A percentile compares a stretch with the other conserved stretches of the same genome.
Evolutionary conservation across 2,113 vertebrate genomes (phyloP).

Genomic region (Macheiramphus alcinus): DNA sequence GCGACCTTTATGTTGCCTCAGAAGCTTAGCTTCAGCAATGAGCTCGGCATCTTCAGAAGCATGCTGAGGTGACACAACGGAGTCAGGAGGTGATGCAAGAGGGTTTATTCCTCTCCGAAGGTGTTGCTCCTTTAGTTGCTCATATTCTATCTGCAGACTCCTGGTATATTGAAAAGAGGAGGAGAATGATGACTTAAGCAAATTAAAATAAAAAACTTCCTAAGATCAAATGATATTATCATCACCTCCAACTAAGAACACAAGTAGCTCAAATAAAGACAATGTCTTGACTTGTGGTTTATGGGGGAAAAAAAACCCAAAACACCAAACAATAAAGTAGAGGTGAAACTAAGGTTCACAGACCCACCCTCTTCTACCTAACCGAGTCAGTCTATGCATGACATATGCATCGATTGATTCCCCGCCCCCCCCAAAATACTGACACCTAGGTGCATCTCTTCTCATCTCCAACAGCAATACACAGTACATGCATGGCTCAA

Average conservation of each 20-base stretch:
- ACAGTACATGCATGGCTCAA: background rate
- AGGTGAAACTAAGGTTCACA: background rate
- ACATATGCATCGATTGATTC: background rate
- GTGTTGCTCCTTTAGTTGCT: constrained; percentile 91
- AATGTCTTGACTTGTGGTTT: background rate
- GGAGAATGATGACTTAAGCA: background rate
- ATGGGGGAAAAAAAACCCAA: background rate
- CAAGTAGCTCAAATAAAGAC: background rate
- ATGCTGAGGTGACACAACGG: constrained; percentile 66
- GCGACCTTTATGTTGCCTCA: constrained; percentile 94
- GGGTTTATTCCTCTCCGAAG: constrained; percentile 74
- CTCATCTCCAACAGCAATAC: background rate
- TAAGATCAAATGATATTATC: background rate
- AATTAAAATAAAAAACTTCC: background rate
- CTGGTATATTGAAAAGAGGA: constrained; percentile 59
- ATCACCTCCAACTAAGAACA: background rate
- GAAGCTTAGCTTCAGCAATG: constrained; percentile 85
- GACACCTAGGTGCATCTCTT: background rate
- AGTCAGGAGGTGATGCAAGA: constrained; percentile 76
- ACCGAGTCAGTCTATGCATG: background rate
- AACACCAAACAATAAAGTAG: background rate
- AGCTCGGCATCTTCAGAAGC: constrained; percentile 85
- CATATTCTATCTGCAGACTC: constrained; percentile 87
- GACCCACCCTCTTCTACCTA: background rate
- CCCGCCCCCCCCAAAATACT: background rate